phyloP scores from a whole-genome alignment of 2,113 vertebrate genomes.

The Eudorcas thomsonii region DNA sequence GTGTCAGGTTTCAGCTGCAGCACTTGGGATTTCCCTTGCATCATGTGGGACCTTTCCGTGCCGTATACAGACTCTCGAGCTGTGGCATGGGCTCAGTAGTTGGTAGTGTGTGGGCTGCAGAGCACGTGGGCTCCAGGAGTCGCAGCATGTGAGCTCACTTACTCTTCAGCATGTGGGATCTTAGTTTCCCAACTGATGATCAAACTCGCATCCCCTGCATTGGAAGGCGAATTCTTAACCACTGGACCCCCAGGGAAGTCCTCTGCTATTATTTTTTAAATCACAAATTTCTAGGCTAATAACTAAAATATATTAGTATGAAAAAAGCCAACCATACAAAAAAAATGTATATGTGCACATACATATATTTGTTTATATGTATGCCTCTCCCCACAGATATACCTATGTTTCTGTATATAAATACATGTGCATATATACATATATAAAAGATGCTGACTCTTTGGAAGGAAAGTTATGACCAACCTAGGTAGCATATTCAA shows the following conservation, averaged over 20 bases:
- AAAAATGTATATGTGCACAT: neutral
- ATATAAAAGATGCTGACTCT: too few relatives aligned
- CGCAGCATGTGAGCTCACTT: too few relatives aligned
- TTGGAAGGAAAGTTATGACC: too few relatives aligned
- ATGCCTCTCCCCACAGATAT: neutral
- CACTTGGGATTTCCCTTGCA: neutral
- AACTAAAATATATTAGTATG: neutral
- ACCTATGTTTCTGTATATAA: neutral
- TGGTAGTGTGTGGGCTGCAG: neutral
- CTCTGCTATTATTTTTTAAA: neutral
- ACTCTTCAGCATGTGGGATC: neutral
- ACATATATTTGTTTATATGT: neutral
- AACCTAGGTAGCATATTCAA: too few relatives aligned
- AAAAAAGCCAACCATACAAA: neutral
- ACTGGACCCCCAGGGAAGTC: neutral
- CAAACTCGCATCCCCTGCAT: neutral
- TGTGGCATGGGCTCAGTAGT: neutral
- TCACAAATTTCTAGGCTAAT: neutral
- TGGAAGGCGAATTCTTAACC: neutral
- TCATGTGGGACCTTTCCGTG: neutral
- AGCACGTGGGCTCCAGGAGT: neutral
- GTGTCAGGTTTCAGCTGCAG: neutral
- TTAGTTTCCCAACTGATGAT: neutral
- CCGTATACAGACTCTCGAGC: neutral
- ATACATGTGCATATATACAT: neutral